phyloP scores from a whole-genome alignment of 1,140 invertebrate species.

The Nephila pilipes region DNA sequence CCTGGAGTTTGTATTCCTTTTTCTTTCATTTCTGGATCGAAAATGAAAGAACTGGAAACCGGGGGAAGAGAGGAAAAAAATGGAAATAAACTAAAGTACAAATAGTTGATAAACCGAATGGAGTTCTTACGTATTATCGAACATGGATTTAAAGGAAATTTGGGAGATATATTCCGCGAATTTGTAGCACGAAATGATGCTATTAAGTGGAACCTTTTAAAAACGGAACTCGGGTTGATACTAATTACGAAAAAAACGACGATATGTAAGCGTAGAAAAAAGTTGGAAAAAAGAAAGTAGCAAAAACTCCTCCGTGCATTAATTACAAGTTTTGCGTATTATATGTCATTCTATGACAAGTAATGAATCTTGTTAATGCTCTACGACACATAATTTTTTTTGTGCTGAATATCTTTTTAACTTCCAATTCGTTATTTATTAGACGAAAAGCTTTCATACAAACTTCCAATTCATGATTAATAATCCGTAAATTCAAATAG shows the following conservation, averaged over 20 bases:
- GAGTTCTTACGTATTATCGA: conserved; percentile 53
- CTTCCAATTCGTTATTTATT: conserved; percentile 6
- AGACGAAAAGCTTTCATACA: conserved; percentile 38
- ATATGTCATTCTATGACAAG: conserved; percentile 57
- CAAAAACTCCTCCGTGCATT: conserved; percentile 24
- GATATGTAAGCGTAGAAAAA: neutral
- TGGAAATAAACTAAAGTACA: conserved; percentile 50
- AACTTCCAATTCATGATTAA: conserved; percentile 56
- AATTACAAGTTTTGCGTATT: conserved; percentile 64
- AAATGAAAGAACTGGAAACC: conserved; percentile 41
- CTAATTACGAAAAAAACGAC: conserved; percentile 58
- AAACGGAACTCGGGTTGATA: conserved; percentile 41
- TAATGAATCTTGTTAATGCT: conserved; percentile 62
- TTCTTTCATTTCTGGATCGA: conserved; percentile 41
- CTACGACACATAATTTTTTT: conserved; percentile 23
- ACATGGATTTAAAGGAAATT: conserved; percentile 63
- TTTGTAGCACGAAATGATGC: conserved; percentile 59
- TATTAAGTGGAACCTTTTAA: conserved; percentile 61
- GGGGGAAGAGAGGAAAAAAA: conserved; percentile 19
- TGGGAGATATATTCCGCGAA: conserved; percentile 62
- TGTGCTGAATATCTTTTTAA: conserved; percentile 55
- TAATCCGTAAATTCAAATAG: conserved; percentile 27
- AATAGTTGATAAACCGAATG: conserved; percentile 62
- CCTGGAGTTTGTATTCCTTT: conserved; percentile 43
- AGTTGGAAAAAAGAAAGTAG: neutral